These are phyloP conservation scores for Apostichopus japonicus DNA, from an alignment of 35 echinoderm and acorn worm species.

Conservation along the genomic window DNA sequence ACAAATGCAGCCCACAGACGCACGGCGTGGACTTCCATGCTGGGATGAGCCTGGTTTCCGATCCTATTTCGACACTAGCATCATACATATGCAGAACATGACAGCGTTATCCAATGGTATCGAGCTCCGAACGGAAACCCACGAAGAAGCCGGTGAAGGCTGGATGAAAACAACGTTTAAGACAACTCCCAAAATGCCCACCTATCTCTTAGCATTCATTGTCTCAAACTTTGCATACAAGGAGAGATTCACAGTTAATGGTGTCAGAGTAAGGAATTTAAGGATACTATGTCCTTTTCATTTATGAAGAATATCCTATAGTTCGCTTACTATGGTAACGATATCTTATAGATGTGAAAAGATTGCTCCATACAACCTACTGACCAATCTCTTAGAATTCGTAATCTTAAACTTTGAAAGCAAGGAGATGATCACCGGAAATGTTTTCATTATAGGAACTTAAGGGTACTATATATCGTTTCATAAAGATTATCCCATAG, in stretches of 20 bases:
- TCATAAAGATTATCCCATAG: too few relatives aligned
- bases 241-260: background rate
- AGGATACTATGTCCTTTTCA: too few relatives aligned
- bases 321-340: too few relatives aligned
- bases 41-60: slow-evolving; percentile 86
- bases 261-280: slow-evolving; percentile 52
- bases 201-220: slow-evolving; percentile 77
- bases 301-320: too few relatives aligned
- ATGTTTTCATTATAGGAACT: slow-evolving; percentile 36
- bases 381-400: slow-evolving; percentile 74
- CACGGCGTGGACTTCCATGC: slow-evolving; percentile 70
- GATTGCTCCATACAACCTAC: too few relatives aligned
- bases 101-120: slow-evolving; percentile 72
- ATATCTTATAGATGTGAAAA: too few relatives aligned
- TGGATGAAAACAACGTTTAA: slow-evolving; percentile 64
- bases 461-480: too few relatives aligned
- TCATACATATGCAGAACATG: slow-evolving; percentile 70
- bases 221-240: slow-evolving; percentile 67
- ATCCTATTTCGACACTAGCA: slow-evolving; percentile 70
- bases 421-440: slow-evolving; percentile 10
- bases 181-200: slow-evolving; percentile 77
- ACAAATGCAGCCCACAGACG: slow-evolving; percentile 79
- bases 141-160: background rate
- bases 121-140: slow-evolving; percentile 14
- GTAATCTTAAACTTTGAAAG: slow-evolving; percentile 65